Percentiles rank a stretch among this genome's conserved stretches.
Conservation (phyloP, 2,113 vertebrate species). For the Romanogobio albipinnatus region DNA sequence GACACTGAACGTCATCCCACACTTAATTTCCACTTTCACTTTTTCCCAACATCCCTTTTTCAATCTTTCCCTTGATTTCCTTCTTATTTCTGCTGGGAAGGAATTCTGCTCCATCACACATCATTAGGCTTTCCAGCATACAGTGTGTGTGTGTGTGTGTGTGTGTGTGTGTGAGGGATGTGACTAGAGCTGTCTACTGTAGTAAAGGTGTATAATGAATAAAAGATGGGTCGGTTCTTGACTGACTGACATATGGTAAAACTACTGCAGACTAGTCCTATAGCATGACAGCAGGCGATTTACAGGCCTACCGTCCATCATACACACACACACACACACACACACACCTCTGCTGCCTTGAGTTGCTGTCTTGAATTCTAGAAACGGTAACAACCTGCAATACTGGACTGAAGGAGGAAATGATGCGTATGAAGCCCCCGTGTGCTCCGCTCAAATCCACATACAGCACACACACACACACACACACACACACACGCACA, state of each 20-base stretch:
- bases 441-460: neutral
- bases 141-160: neutral
- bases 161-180: slow-evolving; percentile 11
- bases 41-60: slow-evolving; percentile 21
- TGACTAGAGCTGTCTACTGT: slow-evolving; percentile 34
- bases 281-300: slow-evolving; percentile 43
- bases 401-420: neutral
- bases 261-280: slow-evolving; percentile 27
- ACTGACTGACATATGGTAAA: slow-evolving; percentile 48
- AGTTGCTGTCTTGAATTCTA: slow-evolving; percentile 24
- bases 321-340: neutral
- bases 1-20: neutral
- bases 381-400: neutral
- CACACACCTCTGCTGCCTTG: neutral
- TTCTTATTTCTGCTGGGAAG: slow-evolving; percentile 34
- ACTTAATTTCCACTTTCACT: slow-evolving; percentile 5
- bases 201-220: slow-evolving; percentile 55
- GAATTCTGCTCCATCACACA: slow-evolving; percentile 41
- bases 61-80: slow-evolving; percentile 37
- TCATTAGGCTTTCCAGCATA: slow-evolving; percentile 38
- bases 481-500: neutral
- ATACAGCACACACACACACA: no score
- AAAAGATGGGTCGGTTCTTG: slow-evolving; percentile 39
- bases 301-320: slow-evolving; percentile 34
- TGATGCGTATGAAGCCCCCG: neutral